Evolutionary conservation across 2,113 vertebrate genomes (phyloP).

Genomic region (Ptilorrhoa leucosticta): DNA sequence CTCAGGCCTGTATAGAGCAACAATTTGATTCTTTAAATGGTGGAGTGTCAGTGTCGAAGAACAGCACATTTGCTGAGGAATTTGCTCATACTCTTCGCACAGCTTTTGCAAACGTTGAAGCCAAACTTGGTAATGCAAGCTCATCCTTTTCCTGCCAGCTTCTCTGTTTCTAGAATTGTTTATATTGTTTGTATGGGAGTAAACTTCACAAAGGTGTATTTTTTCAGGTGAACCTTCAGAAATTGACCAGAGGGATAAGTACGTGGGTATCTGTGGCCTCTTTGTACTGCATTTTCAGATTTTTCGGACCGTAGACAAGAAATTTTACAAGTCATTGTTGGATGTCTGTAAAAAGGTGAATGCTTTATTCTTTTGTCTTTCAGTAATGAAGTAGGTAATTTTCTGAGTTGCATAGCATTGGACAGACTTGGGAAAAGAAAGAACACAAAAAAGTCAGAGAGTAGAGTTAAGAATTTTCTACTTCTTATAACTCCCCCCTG

Average conservation of each 20-base stretch:
- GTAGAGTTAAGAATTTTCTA: not conserved
- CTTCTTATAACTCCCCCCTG: fast-evolving
- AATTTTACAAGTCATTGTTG: constrained; percentile 90
- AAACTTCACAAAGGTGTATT: not conserved
- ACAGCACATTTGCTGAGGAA: constrained; percentile 93
- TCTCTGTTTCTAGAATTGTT: not conserved
- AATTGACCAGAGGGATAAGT: constrained; percentile 97
- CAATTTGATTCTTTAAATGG: constrained; percentile 90
- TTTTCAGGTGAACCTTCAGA: constrained; percentile 90
- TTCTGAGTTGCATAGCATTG: not conserved
- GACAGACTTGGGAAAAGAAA: not conserved
- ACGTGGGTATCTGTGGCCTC: constrained; percentile 87
- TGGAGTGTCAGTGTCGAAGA: constrained; percentile 89
- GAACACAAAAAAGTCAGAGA: not conserved
- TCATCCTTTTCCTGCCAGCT: not conserved
- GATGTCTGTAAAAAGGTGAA: constrained; percentile 96
- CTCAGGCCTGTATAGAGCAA: constrained; percentile 92
- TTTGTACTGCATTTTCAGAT: constrained; percentile 96
- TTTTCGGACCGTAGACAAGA: constrained; percentile 94
- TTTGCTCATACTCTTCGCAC: constrained; percentile 89
- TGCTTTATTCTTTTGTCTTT: not conserved
- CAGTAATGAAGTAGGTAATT: not conserved
- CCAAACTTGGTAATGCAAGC: constrained; percentile 86
- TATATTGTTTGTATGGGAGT: not conserved
- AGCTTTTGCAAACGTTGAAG: constrained; percentile 88